Evolutionary conservation across 2,797 vertebrate genomes (phyloP), one percentile per base, ranked within the genome.

Genomic region (Sternarchorhynchus goeldii): DNA sequence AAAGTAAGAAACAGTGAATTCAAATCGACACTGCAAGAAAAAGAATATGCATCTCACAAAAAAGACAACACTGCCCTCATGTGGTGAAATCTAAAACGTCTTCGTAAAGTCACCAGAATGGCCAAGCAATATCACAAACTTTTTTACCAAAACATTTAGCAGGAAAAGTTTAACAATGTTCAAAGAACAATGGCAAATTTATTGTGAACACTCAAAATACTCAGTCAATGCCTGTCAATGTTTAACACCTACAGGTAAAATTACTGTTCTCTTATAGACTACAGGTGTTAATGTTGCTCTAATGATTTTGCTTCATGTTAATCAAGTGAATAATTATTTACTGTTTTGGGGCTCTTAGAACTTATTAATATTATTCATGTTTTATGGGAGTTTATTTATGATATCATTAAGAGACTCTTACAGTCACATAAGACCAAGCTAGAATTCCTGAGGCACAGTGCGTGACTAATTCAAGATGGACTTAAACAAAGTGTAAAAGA

Each of bases 21-120:
- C 45, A 50, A 50, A 12, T 3, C 12, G 8, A 3, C 39, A 3
- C 39, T 41, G 39, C 39, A 41, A 10, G 39, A 41, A 10, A 41
- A 32, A 39, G 57, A 57, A 16, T 14, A 10, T 45, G 53, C 25
- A 16, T 64, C 87, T 78, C 1, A 87, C 84, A 36, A 75, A 77
- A 90, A 82, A 77, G 83, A 73, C 82, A 88, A 91, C 70, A 88
- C 84, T 90, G 89, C 88, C 90, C 81, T 87, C 92, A 88, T 50
- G 80, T 89, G 91, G 82, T 73, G 8, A 4, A 70, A 50, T 7
- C 14, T 10, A 17, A 39, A 73, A 20, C 7, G 29, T 36, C 55
- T 14, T 68, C 5, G 2, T 59, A 8, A 17, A 56, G 5, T 5
- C 16, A 39, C 1, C 3, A 32, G 16, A 64, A 62, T 34, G 32